Evolutionary conservation across 2,888 invertebrate genomes (phyloP), one percentile per base, ranked within the genome.

Genomic region (Agrotis puta): DNA sequence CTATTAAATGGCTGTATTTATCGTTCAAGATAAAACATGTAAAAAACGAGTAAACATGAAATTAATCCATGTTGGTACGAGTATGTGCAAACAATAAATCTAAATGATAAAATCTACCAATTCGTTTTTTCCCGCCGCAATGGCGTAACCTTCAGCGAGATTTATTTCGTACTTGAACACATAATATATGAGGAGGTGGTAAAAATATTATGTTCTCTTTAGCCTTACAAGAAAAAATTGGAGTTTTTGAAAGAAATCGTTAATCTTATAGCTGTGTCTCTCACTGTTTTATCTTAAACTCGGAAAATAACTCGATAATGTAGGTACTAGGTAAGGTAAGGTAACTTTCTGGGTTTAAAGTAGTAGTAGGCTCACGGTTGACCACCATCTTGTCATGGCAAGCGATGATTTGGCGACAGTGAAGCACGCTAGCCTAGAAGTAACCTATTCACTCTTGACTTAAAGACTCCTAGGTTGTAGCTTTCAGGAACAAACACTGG

Each of bases 51-150:
- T 66, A 81, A 77, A 79, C 68, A 77, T 71, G 78, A 39, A 71
- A 79, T 79, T 79, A 81, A 77, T 81, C 77, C 82, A 65, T 81
- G 79, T 77, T 77, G 51, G 62, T 68, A 64, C 56, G 59, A 54
- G 64, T 66, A 68, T 75, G 68, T 77, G 78, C 74, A 84, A 71
- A 71, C 48, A 54, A 70, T 70, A 81, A 84, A 81, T 76, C 58
- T 22, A n/a, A 70, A 72, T 70, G 84, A 84, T 84, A 84, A 82
- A 65, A 84, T 83, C 83, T 69, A 64, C 56, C 57, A 57, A 73
- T 82, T 81, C 77, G 39, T 81, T 78, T 74, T 77, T 81, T 71
- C 64, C 56, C 54, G 64, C 79, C 65, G 43, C 64, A 33, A 48
- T 54, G 63, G 51, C 48, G 47, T 79, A 70, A 69, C 70, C 73